These are phyloP conservation scores for Etheostoma cragini DNA, from an alignment of 2,113 vertebrate species.

Conservation along the genomic window DNA sequence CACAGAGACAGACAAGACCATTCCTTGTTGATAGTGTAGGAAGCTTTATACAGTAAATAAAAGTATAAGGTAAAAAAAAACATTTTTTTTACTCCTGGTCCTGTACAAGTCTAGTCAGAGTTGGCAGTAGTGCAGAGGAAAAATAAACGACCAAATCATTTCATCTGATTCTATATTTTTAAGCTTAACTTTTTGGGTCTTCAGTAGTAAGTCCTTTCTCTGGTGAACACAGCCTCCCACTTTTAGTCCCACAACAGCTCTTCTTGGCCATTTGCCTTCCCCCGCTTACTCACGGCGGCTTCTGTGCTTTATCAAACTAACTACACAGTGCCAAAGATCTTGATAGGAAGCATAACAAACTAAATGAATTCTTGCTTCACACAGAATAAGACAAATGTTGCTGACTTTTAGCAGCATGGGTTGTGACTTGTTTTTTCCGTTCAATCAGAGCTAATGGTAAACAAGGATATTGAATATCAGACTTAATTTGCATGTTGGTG, in stretches of 20 bases:
- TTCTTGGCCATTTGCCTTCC: constrained; percentile 27
- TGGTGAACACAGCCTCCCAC: constrained; percentile 48
- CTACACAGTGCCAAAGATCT: constrained; percentile 8
- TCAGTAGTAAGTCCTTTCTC: constrained; percentile 20
- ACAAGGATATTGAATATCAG: background rate
- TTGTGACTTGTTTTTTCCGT: constrained; percentile 12
- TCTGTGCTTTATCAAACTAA: constrained; percentile 20
- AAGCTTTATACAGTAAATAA: background rate
- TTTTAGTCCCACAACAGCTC: constrained; percentile 27
- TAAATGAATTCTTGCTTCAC: background rate
- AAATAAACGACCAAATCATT: background rate
- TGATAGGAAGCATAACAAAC: background rate
- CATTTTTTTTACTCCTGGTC: background rate
- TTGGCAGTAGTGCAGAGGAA: background rate
- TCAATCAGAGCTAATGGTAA: background rate
- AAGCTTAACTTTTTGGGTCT: constrained; percentile 15
- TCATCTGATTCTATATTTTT: background rate
- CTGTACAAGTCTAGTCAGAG: constrained; percentile 1
- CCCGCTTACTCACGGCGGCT: constrained; percentile 13
- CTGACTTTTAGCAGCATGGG: constrained; percentile 8
- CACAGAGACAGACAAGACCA: background rate
- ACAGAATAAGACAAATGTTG: background rate
- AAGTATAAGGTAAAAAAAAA: background rate
- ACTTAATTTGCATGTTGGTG: background rate
- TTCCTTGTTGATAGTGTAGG: background rate